Base-by-base conservation (phyloP, 2,113 vertebrate species). In the Rhea americana region DNA sequence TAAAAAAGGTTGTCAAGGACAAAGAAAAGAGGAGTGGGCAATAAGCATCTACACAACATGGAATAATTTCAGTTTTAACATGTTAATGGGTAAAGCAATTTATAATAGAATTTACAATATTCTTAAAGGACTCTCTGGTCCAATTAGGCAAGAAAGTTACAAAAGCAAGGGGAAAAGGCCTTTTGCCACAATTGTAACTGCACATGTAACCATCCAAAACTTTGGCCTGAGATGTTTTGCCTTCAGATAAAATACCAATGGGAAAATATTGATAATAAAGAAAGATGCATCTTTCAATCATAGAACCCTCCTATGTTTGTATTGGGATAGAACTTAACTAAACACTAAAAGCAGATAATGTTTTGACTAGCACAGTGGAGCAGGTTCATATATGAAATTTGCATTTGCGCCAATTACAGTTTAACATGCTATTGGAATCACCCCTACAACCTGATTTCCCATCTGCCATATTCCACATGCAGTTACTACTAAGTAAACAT, bases 11-110 rank as follows among this genome's bases (percentile, higher is more conserved):
- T 70, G n/a, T 10, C 55, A 48, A 81, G 13, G 51, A 45, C 85
- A 65, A 76, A 73, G n/a, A 43, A 85, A 78, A 24, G 3, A 32
- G 47, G 71, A 41, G 30, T 2, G 58, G 30, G 21, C 8, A 71
- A 85, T 70, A 47, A 65, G 24, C 0, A 1, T 51, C 47, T 67
- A 53, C 0, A 1, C 10, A 61, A 48, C 25, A 14, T 0, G 35
- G 18, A 18, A 19, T 59, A 39, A 20, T 25, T 55, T 76, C 62
- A 47, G 26, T 32, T 84, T 58, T 6, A 72, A 61, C 9, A 81
- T 84, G 50, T 28, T 13, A 21, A 85, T 18, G 28, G 41, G 7
- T 25, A 90, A 90, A 81, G 24, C 35, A 67, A 70, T 35, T 76
- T 76, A 32, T 28, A 84, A 78, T 51, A 66, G 37, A 68, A 47